Evolutionary conservation across 2,888 invertebrate genomes (phyloP), one percentile per base, ranked within the genome.

Genomic region (Nycteola revayana): DNA sequence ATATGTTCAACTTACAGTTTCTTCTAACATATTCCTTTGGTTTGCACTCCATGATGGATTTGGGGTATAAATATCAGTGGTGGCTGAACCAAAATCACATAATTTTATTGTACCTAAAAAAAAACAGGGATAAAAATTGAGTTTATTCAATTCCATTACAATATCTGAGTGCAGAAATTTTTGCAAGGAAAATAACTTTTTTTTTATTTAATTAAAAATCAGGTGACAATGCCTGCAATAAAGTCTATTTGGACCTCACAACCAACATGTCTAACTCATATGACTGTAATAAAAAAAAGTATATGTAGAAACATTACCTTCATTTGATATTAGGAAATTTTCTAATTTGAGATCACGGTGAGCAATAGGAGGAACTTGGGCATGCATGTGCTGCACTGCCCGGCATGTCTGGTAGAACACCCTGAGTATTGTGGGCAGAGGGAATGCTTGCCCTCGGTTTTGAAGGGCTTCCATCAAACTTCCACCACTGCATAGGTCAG

Each of bases 41-140:
- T 96, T 94, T 22, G 97, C 96, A 64, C 94, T 95, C 99, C 99
- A 99, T 25, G 94, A 93, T 10, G 94, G 91, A 76, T 97, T 96
- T 6, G 98, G 98, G 30, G 92, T 75, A 73, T 93, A 94, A 30
- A 92, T 88, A 67, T 96, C 94, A 7, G 93, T 94, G 7, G 98
- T 97, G 1, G 98, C 95, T 49, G 98, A 98, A 11, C 99, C 99
- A 88, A 99, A 99, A 89, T 99, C 99, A 89, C 99, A 99, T 46
- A 99, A 89, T 80, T 98, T 99, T 28, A 99, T 92, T 63, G 90
- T 80, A 77, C 89, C 89, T 89, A 53, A 35, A 66, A 21, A 7
- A 21, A 21, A 21, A 3, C 14, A 14, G 5, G 5, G 14, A n/a
- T n/a, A n/a, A n/a, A n/a, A n/a, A n/a, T n/a, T n/a, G n/a, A n/a